Conservation (phyloP, 2,797 vertebrate species). For the Hybognathus amarus region DNA sequence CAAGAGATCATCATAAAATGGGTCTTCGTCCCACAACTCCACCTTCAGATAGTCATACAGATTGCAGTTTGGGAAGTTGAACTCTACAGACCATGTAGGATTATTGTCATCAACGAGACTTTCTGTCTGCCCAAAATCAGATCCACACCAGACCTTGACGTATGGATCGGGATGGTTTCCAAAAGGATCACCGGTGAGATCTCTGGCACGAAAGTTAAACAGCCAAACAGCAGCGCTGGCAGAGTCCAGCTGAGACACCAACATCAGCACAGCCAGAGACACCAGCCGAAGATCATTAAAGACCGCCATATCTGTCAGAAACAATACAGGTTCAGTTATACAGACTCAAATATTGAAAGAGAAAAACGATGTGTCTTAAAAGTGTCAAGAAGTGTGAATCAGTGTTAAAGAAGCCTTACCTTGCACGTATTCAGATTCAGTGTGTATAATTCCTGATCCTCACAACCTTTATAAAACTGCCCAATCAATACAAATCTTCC, state of each 20-base stretch:
- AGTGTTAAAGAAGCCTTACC: too few species aligned
- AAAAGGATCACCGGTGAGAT: not conserved
- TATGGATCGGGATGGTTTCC: constrained; percentile 26
- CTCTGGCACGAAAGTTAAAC: not conserved
- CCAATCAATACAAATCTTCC: too few species aligned
- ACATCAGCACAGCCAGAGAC: not conserved
- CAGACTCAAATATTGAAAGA: too few species aligned
- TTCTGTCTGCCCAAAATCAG: not conserved
- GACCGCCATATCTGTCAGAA: not conserved
- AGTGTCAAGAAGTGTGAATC: too few species aligned
- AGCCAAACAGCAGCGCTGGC: not conserved
- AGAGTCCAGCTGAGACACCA: constrained; percentile 5
- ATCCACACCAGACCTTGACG: constrained; percentile 26
- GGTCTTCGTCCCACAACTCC: constrained; percentile 56
- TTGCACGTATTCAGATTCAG: too few species aligned
- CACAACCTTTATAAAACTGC: too few species aligned
- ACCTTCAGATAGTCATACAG: constrained; percentile 37
- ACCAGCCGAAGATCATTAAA: not conserved
- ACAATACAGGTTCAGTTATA: too few species aligned
- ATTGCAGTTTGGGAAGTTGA: constrained; percentile 6
- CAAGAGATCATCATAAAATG: constrained; percentile 55
- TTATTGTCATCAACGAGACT: not conserved
- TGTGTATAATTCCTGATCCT: too few species aligned
- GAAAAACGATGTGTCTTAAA: too few species aligned
- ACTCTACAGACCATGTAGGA: constrained; percentile 1